Base-by-base conservation (phyloP, 2,888 invertebrate species). In the Hybos culiciformis region DNA sequence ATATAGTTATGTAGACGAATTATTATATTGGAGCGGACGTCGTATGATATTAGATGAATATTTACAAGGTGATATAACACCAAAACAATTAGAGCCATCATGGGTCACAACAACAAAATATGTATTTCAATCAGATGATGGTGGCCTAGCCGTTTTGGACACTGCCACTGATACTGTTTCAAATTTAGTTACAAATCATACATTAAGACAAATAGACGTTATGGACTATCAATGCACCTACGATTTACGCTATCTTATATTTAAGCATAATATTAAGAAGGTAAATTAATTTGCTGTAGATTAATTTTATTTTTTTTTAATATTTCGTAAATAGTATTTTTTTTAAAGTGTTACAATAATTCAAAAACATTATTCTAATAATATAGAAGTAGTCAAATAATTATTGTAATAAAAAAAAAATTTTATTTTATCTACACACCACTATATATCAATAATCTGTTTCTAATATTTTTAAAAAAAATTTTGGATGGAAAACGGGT, bases 211-310 rank as follows among this genome's bases (percentile, higher is more conserved):
- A 71, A 74, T 87, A 57, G 85, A 86, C 71, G 86, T 86, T 56
- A 81, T 82, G 62, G 83, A 84, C 56, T 87, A 84, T 70, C 79
- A 85, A 67, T 84, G 87, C 67, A 87, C 88, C 53, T 74, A 78
- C 53, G 86, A 88, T 70, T 74, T 87, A 57, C 82, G 82, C 63
- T 88, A 79, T 69, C 85, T 90, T 61, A 77, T 90, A 58, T 84
- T 90, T 70, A 80, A 83, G 70, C 86, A 87, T 74, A 84, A 86
- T 70, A 80, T 87, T 68, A 84, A 85, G 70, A 78, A 83, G 75
- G 88, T 88, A 71, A 73, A 74, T 71, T 51, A 2, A 19, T 2
- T 11, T 5, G 9, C n/a, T 32, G n/a, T n/a, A n/a, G 12, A 12
- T 5, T 33, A 17, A 31, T 14, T 31, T 14, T 31, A 6, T 31